These are phyloP conservation scores for Chaitophorus viminalis DNA, from an alignment of 2,888 invertebrate genomes.

Conservation along the genomic window DNA sequence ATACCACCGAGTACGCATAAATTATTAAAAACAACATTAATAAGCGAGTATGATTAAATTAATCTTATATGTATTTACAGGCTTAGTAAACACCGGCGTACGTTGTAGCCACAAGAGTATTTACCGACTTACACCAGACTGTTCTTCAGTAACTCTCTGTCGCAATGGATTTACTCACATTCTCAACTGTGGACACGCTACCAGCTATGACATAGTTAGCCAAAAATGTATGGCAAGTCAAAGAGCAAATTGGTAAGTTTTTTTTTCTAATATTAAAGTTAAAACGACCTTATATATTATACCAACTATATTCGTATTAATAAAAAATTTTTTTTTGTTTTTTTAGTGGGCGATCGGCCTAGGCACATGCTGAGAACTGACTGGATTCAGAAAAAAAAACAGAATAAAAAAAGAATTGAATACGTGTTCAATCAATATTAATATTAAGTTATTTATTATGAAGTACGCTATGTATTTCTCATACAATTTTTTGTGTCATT, in stretches of 20 bases:
- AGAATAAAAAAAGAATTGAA: slow-evolving; percentile 11
- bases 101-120: slow-evolving; percentile 65
- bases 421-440: slow-evolving; percentile 30
- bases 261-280: neutral
- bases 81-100: slow-evolving; percentile 66
- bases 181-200: slow-evolving; percentile 67
- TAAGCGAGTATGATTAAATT: neutral
- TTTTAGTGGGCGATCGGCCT: slow-evolving; percentile 41
- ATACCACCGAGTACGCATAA: slow-evolving; percentile 63
- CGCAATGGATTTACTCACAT: slow-evolving; percentile 67
- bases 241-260: slow-evolving; percentile 68
- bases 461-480: slow-evolving; percentile 5
- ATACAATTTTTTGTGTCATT: slow-evolving; percentile 28
- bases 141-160: slow-evolving; percentile 68
- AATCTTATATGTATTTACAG: slow-evolving; percentile 63
- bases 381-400: neutral
- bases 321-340: neutral
- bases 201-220: slow-evolving; percentile 67
- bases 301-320: neutral
- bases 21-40: neutral
- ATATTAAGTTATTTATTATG: slow-evolving; percentile 32
- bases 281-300: neutral
- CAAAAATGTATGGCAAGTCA: slow-evolving; percentile 67
- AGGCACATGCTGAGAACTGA: neutral
- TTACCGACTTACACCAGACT: slow-evolving; percentile 67